phyloP scores from a whole-genome alignment of 2,888 invertebrate species.

The Margaritifera margaritifera region DNA sequence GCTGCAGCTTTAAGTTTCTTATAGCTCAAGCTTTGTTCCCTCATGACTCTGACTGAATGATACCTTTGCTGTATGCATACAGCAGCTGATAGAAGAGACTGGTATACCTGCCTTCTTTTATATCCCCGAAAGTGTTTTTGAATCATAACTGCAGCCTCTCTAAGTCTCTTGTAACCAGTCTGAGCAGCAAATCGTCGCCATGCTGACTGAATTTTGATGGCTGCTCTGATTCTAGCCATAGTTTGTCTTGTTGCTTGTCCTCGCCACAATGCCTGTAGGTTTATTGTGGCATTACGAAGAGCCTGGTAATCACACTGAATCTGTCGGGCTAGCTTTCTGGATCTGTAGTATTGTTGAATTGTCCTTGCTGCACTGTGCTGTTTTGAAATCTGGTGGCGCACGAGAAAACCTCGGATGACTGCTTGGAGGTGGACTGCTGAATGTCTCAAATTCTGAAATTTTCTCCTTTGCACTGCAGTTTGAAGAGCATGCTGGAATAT shows the following conservation, averaged over 20 bases:
- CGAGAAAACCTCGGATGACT: constrained; percentile 25
- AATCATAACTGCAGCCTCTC: constrained; percentile 27
- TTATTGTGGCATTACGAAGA: neutral
- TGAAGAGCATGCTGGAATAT: neutral
- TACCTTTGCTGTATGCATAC: constrained; percentile 24
- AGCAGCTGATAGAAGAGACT: constrained; percentile 21
- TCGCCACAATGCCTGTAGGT: neutral
- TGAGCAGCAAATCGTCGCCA: constrained; percentile 15
- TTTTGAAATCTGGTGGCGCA: neutral
- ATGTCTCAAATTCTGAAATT: constrained; percentile 14
- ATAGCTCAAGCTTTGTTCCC: constrained; percentile 11
- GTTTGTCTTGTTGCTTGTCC: constrained; percentile 3
- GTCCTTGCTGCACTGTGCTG: neutral
- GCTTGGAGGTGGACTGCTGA: constrained; percentile 43
- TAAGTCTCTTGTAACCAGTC: constrained; percentile 13
- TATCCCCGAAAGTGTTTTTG: constrained; percentile 34
- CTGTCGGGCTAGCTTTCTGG: constrained; percentile 3
- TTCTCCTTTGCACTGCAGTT: constrained; percentile 5
- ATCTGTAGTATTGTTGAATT: constrained; percentile 23
- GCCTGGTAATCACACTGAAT: constrained; percentile 7
- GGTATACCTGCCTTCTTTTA: constrained; percentile 1
- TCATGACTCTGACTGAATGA: constrained; percentile 23
- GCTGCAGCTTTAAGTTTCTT: constrained; percentile 14
- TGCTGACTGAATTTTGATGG: constrained; percentile 36
- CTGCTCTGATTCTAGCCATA: constrained; percentile 11